Evolutionary conservation across 2,888 invertebrate genomes (phyloP), one percentile per base, ranked within the genome.

Genomic region (Drosophila neonasuta): DNA sequence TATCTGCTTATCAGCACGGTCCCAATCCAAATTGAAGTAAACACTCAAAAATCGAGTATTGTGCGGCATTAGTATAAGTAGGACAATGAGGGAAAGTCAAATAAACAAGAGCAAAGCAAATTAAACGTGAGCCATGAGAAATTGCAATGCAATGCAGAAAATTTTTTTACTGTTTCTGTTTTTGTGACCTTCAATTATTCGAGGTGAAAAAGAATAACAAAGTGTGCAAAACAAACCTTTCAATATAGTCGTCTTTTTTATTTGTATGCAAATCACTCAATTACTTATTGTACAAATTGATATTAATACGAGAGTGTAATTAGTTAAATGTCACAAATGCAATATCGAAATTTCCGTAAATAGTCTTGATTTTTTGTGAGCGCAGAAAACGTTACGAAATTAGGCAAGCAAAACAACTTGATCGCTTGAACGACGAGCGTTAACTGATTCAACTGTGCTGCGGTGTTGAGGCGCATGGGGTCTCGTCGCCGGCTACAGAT

Each of bases 341-440:
- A 11, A 6, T 41, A 20, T 30, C 32, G 34, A 24, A 29, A 34
- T 34, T 54, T 45, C 42, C 34, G 39, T 39, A 34, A 45, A 51
- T 39, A 13, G 10, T 39, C 15, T 39, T 32, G 36, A 39, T 52
- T 63, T 52, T 63, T 29, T 59, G 36, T 54, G n/a, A 30, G 39
- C 41, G 54, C 41, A 50, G 44, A n/a, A 17, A n/a, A 20, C 39
- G 36, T 15, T 7, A 52, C 32, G 50, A 56, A 64, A 44, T 13
- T 51, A 41, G 7, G 48, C 15, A 48, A 48, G 39, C 48, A 57
- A 67, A 68, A 68, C 85, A 76, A 87, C 87, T 77, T 86, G 86
- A 88, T 88, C 87, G 77, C 74, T 79, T 74, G 72, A 76, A 66
- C 70, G 73, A 57, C 75, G 78, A 86, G 73, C 77, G 80, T 70